Evolutionary conservation across 2,797 vertebrate species (phyloP), one percentile per base, ranked within the genome.

Genomic region (Pygocentrus nattereri): DNA sequence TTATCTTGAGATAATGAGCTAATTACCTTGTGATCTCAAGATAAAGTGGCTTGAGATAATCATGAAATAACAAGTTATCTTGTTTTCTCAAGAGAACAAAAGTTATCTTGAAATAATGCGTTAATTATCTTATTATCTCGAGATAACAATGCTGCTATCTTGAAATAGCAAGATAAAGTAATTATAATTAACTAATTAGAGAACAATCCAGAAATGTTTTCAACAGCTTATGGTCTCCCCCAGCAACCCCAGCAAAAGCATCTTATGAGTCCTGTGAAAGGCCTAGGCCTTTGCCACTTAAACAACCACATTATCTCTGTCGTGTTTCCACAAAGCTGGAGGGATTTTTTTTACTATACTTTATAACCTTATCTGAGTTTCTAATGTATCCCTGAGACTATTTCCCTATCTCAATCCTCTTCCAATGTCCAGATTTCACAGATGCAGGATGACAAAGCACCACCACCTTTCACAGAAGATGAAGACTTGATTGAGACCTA

Each of bases 401-500:
- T 50, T 52, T 10, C 1, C 19, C 52, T 27, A 54, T 19, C 25
- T 7, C 30, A 25, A 18, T 61, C 16, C 27, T 50, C 13, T 56
- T 79, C 4, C 18, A 65, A 73, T 80, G 11, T 85, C 30, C 89
- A 95, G 95, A 94, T 95, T 87, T 92, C 93, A 31, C 90, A 95
- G 73, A 93, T 95, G 87, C 93, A 95, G 76, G 94, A 95, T 70
- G 92, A 91, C 76, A 95, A 96, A 85, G 92, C 93, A 52, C 91
- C 92, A 61, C 85, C 92, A 82, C 91, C 93, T 65, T 93, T 92
- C 86, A 91, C 90, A 75, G 91, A 94, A 54, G 82, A 87, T 79
- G 93, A 91, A 77, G 76, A 73, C 74, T 84, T 85, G 61, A 93
- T 92, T 77, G 92, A 94, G 83, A 94, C 93, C 79, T 93, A 95